Conservation (phyloP, 1,140 invertebrate species). For the Scaptodrosophila lebanonensis region DNA sequence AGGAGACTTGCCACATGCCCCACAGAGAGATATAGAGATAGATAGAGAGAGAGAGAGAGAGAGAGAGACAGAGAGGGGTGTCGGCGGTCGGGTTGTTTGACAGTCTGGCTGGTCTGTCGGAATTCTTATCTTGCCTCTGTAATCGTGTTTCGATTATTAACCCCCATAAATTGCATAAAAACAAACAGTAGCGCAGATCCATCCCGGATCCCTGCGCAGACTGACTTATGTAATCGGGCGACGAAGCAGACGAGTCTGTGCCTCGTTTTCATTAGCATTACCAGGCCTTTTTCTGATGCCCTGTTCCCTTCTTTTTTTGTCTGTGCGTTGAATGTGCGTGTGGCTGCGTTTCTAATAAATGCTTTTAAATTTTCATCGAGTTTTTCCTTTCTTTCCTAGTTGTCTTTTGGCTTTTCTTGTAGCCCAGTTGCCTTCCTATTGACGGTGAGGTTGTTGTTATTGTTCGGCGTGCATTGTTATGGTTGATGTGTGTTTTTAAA, state of each 20-base stretch:
- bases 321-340: background rate
- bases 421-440: constrained; percentile 2
- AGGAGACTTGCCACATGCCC: too few species aligned
- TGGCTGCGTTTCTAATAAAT: constrained; percentile 52
- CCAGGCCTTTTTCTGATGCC: constrained; percentile 2
- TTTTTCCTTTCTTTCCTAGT: constrained; percentile 26
- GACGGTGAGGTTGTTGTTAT: constrained; percentile 2
- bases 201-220: background rate
- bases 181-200: constrained; percentile 33
- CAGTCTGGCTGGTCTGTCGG: background rate
- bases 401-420: background rate
- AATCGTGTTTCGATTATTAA: constrained; percentile 71
- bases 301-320: background rate
- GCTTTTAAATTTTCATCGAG: constrained; percentile 71
- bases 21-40: background rate
- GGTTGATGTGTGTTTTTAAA: constrained; percentile 56
- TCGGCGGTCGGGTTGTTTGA: background rate
- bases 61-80: constrained; percentile 15
- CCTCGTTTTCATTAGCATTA: constrained; percentile 56
- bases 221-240: constrained; percentile 32
- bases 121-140: constrained; percentile 52
- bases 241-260: background rate
- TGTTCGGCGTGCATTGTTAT: constrained; percentile 44
- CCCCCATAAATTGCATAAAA: constrained; percentile 54
- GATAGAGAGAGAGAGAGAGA: constrained; percentile 1